Base-by-base conservation (phyloP, 2,888 invertebrate species). In the Sinentomon sp. region DNA sequence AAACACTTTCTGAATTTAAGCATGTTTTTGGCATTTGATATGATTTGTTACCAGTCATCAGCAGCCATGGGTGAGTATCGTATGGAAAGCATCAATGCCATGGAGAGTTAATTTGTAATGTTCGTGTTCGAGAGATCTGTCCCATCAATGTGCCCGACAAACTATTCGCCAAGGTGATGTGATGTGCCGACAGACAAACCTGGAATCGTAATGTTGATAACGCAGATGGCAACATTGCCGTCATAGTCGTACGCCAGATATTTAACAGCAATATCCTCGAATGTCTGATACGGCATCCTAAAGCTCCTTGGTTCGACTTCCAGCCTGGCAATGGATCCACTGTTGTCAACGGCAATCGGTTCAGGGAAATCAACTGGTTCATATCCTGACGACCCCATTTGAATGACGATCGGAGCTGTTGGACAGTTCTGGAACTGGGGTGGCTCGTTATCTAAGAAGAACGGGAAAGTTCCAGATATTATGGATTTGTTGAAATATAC, bases 161-260 rank as follows among this genome's bases (percentile, higher is more conserved):
- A 23, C 6, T 6, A 22, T 10, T 10, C 22, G n/a, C 22, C 22
- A 10, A 22, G n/a, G 22, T 22, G 10, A 10, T 10, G 10, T 21
- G 17, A 20, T 9, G 18, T 17, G 14, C n/a, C n/a, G n/a, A n/a
- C n/a, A n/a, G n/a, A n/a, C n/a, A n/a, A n/a, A 62, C 62, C 63
- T 19, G 80, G 80, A 7, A 85, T 83, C 2, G 85, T 82, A 19
- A 94, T 82, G 46, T 85, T 83, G 19, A 94, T 83, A 60, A 80
- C 77, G 50, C 94, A 94, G 49, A 85, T 83, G 10, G 89, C 94
- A 10, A 85, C 85, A 49, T 94, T 94, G 42, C 89, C 89, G 49
- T 89, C 89, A 46, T 80, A 83, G 56, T 94, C 94, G 47, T 82
- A 92, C 3, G 92, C 94, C 2, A 87, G 75, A 48, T 89, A 94